Evolutionary conservation across 1,140 invertebrate genomes (phyloP).

Genomic region (Drosophila malerkotliana): DNA sequence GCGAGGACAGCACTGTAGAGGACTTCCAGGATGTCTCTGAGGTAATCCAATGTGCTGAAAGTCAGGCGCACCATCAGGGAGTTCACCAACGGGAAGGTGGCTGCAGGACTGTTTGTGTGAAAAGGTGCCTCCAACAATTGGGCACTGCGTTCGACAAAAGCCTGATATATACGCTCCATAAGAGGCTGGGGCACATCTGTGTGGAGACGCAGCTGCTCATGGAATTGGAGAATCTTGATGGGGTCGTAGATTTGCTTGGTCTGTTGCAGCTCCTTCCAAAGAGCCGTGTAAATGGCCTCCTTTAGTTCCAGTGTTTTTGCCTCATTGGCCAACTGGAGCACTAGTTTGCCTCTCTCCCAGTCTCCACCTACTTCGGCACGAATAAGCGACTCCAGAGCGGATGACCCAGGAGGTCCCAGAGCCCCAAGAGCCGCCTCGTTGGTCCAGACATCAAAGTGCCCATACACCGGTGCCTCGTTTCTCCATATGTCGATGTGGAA

Average conservation of each 20-base stretch:
- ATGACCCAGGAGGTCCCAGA: background rate
- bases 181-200: constrained; percentile 37
- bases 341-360: constrained; percentile 46
- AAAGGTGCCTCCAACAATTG: constrained; percentile 63
- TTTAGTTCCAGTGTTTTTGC: constrained; percentile 53
- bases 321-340: constrained; percentile 41
- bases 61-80: constrained; percentile 45
- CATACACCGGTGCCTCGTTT: background rate
- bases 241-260: constrained; percentile 64
- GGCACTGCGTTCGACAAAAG: constrained; percentile 49
- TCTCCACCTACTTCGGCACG: constrained; percentile 61
- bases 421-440: constrained; percentile 1
- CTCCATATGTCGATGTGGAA: constrained; percentile 52
- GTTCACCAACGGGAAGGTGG: constrained; percentile 52
- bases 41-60: constrained; percentile 55
- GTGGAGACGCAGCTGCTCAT: constrained; percentile 25
- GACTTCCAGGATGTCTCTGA: constrained; percentile 53
- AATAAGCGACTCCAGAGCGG: constrained; percentile 45
- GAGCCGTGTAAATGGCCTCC: constrained; percentile 56
- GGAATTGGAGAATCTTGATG: constrained; percentile 48
- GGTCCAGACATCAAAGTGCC: constrained; percentile 45
- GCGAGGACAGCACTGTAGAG: constrained; percentile 52
- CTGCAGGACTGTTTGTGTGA: constrained; percentile 40
- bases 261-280: constrained; percentile 67
- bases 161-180: constrained; percentile 18